Evolutionary conservation across 2,888 invertebrate species (phyloP), one percentile per base, ranked within the genome.

Genomic region (Hirtodrosophila duncani): DNA sequence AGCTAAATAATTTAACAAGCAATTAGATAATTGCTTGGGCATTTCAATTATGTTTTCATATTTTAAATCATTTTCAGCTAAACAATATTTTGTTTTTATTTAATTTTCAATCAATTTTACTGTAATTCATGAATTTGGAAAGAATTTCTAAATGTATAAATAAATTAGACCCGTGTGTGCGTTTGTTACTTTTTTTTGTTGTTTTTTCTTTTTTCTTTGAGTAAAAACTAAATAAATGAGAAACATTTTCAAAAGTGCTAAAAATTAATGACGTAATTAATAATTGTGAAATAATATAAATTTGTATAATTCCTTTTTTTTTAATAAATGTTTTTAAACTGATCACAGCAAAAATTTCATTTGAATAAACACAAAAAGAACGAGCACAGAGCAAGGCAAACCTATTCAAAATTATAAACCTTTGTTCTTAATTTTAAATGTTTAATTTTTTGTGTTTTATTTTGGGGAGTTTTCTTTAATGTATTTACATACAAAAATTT

Each of bases 321-420:
- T 37, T 30, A 16, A 30, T 30, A 16, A 53, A 50, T 61, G 49
- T 56, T 53, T 67, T 64, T 72, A 48, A 80, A 74, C 66, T 63
- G 81, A 80, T 74, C 74, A 74, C 74, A 74, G 74, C 81, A 66
- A 68, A 80, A n/a, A n/a, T n/a, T 80, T 68, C 55, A 57, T 68
- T 45, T 38, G 48, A 69, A 68, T 68, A 80, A 66, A 64, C 71
- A 70, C 58, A 39, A 57, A 65, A 21, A 56, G 20, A 67, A 69
- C 30, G 43, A 56, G 48, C 33, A 18, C 38, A 37, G 27, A 13
- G 31, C 29, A 24, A 34, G 36, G 44, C 30, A 36, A 42, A 45
- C 11, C 30, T 37, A 5, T 24, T 23, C 9, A 23, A 51, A 8
- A 36, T 29, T 31, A 16, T 4, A 13, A 36, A 29, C 5, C 16